A percentile compares a stretch with the other conserved stretches of the same genome.
These are phyloP conservation scores for Sinelater perroti DNA, from an alignment of 2,888 invertebrate genomes.

Conservation along the genomic window DNA sequence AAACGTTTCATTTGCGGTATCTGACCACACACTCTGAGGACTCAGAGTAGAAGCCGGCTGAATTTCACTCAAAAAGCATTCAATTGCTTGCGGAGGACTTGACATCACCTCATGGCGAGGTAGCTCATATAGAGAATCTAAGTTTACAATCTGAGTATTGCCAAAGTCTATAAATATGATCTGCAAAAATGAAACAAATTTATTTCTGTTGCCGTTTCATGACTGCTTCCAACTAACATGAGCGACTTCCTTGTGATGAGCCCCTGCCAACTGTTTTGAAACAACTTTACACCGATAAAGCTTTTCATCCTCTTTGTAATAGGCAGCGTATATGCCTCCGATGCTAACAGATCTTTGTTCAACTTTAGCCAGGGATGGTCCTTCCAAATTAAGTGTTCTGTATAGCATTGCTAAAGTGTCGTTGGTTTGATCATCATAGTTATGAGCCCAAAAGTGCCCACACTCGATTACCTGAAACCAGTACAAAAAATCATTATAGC, in stretches of 20 bases:
- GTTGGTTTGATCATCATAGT: conserved; percentile 62
- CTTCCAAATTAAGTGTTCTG: conserved; percentile 38
- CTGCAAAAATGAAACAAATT: conserved; percentile 55
- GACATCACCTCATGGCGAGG: conserved; percentile 44
- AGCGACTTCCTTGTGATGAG: conserved; percentile 40
- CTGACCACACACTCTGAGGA: conserved; percentile 70
- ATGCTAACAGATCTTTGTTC: conserved; percentile 52
- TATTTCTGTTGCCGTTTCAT: neutral
- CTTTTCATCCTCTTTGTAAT: conserved; percentile 60
- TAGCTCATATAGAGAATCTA: conserved; percentile 61
- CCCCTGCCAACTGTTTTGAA: conserved; percentile 60
- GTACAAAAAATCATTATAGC: neutral
- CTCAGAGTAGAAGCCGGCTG: conserved; percentile 72
- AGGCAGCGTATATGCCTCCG: conserved; percentile 69
- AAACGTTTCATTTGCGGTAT: conserved; percentile 64
- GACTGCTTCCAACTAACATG: conserved; percentile 25
- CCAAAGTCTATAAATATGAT: conserved; percentile 86
- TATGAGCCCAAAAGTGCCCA: conserved; percentile 75
- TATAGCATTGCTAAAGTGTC: conserved; percentile 35
- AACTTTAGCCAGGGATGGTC: conserved; percentile 48
- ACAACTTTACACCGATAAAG: conserved; percentile 69
- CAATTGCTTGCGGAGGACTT: conserved; percentile 71
- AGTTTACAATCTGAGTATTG: conserved; percentile 63
- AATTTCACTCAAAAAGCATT: conserved; percentile 75
- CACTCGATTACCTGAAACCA: conserved; percentile 67